These are phyloP conservation scores for Diabrotica balteata DNA, from an alignment of 2,888 invertebrate species.

Conservation along the genomic window DNA sequence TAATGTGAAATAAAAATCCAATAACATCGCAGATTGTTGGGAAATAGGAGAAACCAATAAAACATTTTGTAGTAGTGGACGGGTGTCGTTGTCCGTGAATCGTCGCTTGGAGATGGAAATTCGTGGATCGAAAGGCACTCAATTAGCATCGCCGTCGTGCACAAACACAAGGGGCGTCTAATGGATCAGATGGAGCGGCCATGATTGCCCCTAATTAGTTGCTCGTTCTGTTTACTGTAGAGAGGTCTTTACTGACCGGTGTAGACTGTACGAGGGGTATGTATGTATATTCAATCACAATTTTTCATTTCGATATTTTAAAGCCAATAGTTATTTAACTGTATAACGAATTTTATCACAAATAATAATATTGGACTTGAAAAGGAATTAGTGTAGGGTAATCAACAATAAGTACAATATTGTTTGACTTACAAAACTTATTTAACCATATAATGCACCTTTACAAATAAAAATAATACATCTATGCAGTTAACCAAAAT, in stretches of 20 bases:
- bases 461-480: too few species aligned
- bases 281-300: too few species aligned
- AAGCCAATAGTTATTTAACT: too few species aligned
- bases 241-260: slow-evolving; percentile 42
- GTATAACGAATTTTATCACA: too few species aligned
- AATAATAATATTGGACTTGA: too few species aligned
- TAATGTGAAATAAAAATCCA: neutral
- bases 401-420: too few species aligned
- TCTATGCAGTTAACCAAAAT: too few species aligned
- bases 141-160: slow-evolving; percentile 61
- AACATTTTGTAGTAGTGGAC: slow-evolving; percentile 6
- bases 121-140: slow-evolving; percentile 53
- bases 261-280: too few species aligned
- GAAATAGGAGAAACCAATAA: slow-evolving; percentile 8
- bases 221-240: slow-evolving; percentile 58
- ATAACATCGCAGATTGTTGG: neutral
- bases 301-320: too few species aligned
- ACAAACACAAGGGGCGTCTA: slow-evolving; percentile 61
- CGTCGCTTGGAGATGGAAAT: slow-evolving; percentile 55
- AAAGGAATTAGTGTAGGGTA: too few species aligned
- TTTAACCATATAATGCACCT: too few species aligned
- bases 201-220: slow-evolving; percentile 70
- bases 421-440: too few species aligned
- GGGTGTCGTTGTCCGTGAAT: slow-evolving; percentile 18
- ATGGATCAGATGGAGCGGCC: slow-evolving; percentile 64